These are phyloP conservation scores for Chrysolina americana DNA, from an alignment of 2,888 invertebrate genomes.

Conservation along the genomic window DNA sequence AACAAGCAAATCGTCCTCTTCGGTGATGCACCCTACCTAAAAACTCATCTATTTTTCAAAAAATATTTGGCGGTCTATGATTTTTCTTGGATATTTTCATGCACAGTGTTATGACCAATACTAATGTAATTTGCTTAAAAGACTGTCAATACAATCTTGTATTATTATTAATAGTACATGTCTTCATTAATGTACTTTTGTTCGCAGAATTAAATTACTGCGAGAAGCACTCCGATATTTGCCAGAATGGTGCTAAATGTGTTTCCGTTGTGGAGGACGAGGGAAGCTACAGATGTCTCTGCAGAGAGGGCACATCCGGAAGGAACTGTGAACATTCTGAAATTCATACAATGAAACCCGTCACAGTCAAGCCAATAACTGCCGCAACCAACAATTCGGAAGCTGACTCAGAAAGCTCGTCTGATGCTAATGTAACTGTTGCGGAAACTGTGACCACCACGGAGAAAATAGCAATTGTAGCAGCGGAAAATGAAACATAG, in stretches of 20 bases:
- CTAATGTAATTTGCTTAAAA: too few species aligned
- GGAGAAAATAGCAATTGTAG: neutral
- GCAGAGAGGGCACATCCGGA: conserved; percentile 83
- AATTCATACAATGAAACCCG: conserved; percentile 46
- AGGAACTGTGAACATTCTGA: conserved; percentile 80
- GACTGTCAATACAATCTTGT: too few species aligned
- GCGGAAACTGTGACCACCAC: neutral
- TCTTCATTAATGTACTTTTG: too few species aligned
- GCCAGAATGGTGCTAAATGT: conserved; percentile 87
- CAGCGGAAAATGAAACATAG: conserved; percentile 26
- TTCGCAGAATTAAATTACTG: conserved; percentile 86
- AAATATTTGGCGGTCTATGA: too few species aligned
- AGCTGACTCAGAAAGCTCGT: conserved; percentile 13
- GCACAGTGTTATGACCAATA: too few species aligned
- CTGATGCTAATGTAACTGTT: neutral
- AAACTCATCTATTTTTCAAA: too few species aligned
- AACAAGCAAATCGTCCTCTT: too few species aligned
- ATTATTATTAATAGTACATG: too few species aligned
- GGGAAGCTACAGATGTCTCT: conserved; percentile 83
- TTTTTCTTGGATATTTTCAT: too few species aligned
- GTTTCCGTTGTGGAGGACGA: conserved; percentile 84
- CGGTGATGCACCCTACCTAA: too few species aligned
- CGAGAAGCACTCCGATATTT: conserved; percentile 81
- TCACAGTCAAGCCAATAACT: conserved; percentile 13
- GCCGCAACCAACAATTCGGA: conserved; percentile 9